Conservation (phyloP, 1,140 invertebrate species). For the Psix sp. region DNA sequence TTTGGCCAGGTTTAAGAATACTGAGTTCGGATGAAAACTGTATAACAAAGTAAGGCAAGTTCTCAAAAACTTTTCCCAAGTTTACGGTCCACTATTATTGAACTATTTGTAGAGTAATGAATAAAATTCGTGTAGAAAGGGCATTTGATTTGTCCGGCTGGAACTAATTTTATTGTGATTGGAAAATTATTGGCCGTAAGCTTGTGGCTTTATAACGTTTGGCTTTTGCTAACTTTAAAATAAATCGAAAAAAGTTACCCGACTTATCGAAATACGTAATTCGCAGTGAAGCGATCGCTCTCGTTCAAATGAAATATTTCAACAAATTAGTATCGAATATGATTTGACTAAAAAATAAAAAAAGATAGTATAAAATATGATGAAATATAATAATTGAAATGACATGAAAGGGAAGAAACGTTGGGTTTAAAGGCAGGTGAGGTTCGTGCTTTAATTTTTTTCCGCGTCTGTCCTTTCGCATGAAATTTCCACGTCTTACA, state of each 20-base stretch:
- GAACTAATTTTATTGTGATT: conserved; percentile 14
- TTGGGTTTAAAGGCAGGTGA: conserved; percentile 15
- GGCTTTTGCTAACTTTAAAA: background rate
- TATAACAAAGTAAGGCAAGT: conserved; percentile 28
- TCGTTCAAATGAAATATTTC: too few relatives aligned
- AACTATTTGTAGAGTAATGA: conserved; percentile 23
- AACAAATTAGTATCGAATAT: background rate
- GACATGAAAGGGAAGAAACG: background rate
- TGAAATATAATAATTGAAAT: too few relatives aligned
- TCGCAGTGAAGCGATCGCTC: too few relatives aligned
- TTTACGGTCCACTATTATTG: conserved; percentile 34
- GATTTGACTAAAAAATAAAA: background rate
- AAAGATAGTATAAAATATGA: background rate
- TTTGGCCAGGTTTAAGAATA: conserved; percentile 36
- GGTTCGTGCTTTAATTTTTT: conserved; percentile 52
- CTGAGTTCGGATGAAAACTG: conserved; percentile 26
- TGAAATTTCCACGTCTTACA: conserved; percentile 32
- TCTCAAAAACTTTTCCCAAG: conserved; percentile 36
- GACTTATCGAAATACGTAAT: too few relatives aligned
- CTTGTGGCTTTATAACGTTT: background rate
- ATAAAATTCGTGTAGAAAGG: conserved; percentile 25
- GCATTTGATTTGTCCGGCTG: conserved; percentile 11
- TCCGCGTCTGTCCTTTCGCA: conserved; percentile 30
- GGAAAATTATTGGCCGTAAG: conserved; percentile 4
- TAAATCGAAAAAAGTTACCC: too few relatives aligned